Evolutionary conservation across 2,797 vertebrate species (phyloP), one percentile per base, ranked within the genome.

Genomic region (Enoplosus armatus): DNA sequence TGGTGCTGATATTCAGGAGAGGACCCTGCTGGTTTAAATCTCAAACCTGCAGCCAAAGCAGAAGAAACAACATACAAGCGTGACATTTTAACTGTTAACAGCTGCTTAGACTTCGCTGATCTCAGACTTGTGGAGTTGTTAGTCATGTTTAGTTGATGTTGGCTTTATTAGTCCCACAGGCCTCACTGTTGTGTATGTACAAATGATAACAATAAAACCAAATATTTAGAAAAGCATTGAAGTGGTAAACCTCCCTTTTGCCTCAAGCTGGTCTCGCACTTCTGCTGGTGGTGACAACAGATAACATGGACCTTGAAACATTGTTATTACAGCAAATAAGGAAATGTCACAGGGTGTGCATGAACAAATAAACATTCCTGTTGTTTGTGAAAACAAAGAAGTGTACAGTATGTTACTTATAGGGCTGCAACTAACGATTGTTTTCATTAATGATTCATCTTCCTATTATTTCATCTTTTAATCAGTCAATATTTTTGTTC

Each of bases 1-100:
- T n/a, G n/a, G n/a, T 24, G 67, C 54, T 79, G 75, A 83, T 3
- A 3, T 80, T 78, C 51, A 68, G 27, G 5, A 26, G 35, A 67
- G 6, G 3, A 55, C 4, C n/a, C 29, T n/a, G 5, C 14, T 26
- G 54, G 47, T 63, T 27, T 4, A 67, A 51, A 18, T 24, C 18
- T 16, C 0, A 22, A 60, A 64, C 73, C 51, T 62, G 77, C 41
- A 45, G 18, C 16, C 24, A 27, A 68, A 69, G 39, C 51, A 56
- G 3, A 54, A 78, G 10, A 31, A 35, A 0, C 12, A 35, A 20
- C 45, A 16, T 3, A 26, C 14, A 47, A 35, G 16, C 22, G 29
- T 35, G 5, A 33, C 9, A 51, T 56, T 55, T 53, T 16, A 39
- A 33, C 7, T 12, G n/a, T 27, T 24, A 39, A 27, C 56, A 69